Evolutionary conservation across 2,888 invertebrate species (phyloP), one percentile per base, ranked within the genome.

Genomic region (Sepioteuthis lessoniana): DNA sequence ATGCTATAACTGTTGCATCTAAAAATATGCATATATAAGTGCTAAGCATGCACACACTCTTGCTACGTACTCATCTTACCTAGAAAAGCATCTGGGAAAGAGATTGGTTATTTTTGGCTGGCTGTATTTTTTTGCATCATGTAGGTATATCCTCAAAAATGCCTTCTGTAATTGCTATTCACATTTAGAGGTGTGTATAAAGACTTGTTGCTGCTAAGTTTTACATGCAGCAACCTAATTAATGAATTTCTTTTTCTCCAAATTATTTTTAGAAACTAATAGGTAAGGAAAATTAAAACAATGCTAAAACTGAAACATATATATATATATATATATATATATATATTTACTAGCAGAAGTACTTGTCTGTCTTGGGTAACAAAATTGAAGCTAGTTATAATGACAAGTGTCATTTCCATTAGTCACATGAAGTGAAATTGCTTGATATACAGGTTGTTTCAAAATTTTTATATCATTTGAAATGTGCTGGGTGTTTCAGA

Each of bases 71-170:
- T 76, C 76, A 16, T 35, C 76, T 76, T 76, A 76, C 76, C n/a
- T 76, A 76, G 13, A 10, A 35, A 60, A 76, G 19, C 76, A 76
- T 76, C 76, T 76, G 76, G 76, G n/a, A 35, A 76, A 76, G 76
- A 35, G 28, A 60, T 60, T 60, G 76, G n/a, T 76, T 76, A 76
- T 76, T 76, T 76, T 76, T 76, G 76, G 76, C n/a, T 16, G n/a
- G n/a, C 60, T 60, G 28, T 2, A 60, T 7, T 13, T n/a, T 35
- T n/a, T 76, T 13, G n/a, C 76, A 76, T 76, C 76, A 76, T 76
- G n/a, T n/a, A 76, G n/a, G 76, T 76, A 76, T n/a, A 76, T 16
- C 76, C 76, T 76, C 76, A 76, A 76, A 76, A n/a, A 76, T 76
- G 13, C 35, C 76, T 76, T n/a, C 76, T 76, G n/a, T 76, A 76